Conservation (phyloP, 2,888 invertebrate species). For the Apodemia hepburni region DNA sequence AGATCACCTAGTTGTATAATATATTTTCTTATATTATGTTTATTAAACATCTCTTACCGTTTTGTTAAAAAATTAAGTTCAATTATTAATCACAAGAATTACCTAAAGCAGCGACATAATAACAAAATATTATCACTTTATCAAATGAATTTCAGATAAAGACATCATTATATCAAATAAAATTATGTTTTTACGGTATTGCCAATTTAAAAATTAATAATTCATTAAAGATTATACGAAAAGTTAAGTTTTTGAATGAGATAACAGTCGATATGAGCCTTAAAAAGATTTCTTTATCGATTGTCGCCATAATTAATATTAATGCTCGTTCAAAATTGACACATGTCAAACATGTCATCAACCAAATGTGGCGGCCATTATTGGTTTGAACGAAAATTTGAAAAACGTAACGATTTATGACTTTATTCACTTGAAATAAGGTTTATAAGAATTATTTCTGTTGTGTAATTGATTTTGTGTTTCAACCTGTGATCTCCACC, state of each 20-base stretch:
- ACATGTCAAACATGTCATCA: slow-evolving; percentile 58
- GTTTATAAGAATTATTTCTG: not conserved
- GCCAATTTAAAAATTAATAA: slow-evolving; percentile 10
- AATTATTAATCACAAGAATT: not conserved
- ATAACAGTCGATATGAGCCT: slow-evolving; percentile 7
- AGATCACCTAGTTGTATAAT: too few relatives aligned
- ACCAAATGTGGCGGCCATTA: slow-evolving; percentile 21
- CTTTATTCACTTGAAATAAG: slow-evolving; percentile 22
- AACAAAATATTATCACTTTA: slow-evolving; percentile 7
- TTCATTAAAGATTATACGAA: slow-evolving; percentile 9
- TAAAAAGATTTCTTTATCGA: slow-evolving; percentile 17
- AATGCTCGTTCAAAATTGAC: slow-evolving; percentile 56
- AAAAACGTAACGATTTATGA: slow-evolving; percentile 19
- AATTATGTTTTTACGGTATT: slow-evolving; percentile 12
- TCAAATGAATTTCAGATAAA: slow-evolving; percentile 7
- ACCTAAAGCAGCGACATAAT: not conserved
- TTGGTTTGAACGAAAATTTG: slow-evolving; percentile 6
- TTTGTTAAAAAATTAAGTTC: too few relatives aligned
- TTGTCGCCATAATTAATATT: slow-evolving; percentile 51
- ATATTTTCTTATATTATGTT: too few relatives aligned
- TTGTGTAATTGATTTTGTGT: slow-evolving; percentile 15
- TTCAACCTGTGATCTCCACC: slow-evolving; percentile 35
- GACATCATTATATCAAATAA: slow-evolving; percentile 9
- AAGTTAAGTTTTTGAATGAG: not conserved
- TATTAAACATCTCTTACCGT: too few relatives aligned